Evolutionary conservation across 2,888 invertebrate species (phyloP).

Genomic region (Temnothorax rugatulus): DNA sequence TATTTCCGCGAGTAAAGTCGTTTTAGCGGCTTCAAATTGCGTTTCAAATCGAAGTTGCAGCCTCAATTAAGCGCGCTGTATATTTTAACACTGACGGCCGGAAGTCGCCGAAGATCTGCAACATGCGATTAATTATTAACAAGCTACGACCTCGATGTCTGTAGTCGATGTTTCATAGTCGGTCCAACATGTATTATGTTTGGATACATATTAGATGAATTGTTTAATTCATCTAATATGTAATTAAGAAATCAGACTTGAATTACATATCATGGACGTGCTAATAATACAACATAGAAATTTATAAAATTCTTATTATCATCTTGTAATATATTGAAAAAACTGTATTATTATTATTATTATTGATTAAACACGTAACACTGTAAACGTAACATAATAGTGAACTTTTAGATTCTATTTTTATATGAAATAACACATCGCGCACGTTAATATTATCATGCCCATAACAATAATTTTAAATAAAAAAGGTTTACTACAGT

Average conservation of each 20-base stretch:
- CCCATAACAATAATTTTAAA: background rate
- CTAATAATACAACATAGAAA: background rate
- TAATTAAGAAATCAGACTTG: background rate
- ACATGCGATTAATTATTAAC: slow-evolving; percentile 74
- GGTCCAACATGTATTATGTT: background rate
- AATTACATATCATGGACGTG: background rate
- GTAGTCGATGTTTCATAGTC: slow-evolving; percentile 33
- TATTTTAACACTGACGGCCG: slow-evolving; percentile 56
- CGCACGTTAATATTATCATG: background rate
- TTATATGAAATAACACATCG: background rate
- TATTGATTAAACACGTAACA: background rate
- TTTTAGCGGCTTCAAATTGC: slow-evolving; percentile 7
- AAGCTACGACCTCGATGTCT: slow-evolving; percentile 66
- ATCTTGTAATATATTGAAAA: slow-evolving; percentile 1
- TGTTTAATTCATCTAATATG: background rate
- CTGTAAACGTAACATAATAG: background rate
- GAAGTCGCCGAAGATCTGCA: slow-evolving; percentile 66
- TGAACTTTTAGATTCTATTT: background rate
- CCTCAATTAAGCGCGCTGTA: slow-evolving; percentile 56
- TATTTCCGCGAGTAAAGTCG: slow-evolving; percentile 11
- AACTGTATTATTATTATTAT: background rate
- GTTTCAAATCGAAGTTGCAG: slow-evolving; percentile 21
- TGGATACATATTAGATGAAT: background rate
- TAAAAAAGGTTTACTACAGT: slow-evolving; percentile 6
- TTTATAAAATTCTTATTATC: background rate